Evolutionary conservation across 2,888 invertebrate species (phyloP), one percentile per base, ranked within the genome.

Genomic region (Drosophila atroscutellata): DNA sequence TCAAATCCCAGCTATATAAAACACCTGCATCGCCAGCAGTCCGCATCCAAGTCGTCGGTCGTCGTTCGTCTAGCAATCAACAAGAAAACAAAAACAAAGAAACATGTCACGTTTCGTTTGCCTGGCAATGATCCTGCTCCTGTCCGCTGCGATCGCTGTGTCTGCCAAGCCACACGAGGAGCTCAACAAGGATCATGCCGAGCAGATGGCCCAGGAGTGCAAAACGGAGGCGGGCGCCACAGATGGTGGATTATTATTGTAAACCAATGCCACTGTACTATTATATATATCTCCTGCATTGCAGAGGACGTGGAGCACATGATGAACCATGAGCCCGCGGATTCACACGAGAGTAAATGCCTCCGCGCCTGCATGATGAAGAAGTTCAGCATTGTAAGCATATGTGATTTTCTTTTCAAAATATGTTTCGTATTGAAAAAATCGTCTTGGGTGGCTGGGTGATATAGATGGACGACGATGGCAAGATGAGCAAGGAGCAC

Each of bases 321-420:
- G 78, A 59, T 91, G 20, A 84, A 86, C 28, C 83, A 91, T 55
- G 75, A 89, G 51, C 66, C 83, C 0, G 83, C 91, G 20, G 71
- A 64, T 6, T 82, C 83, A 8, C 79, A 65, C 7, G 91, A 91
- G 54, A 91, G 84, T 18, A 93, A 92, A 72, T 93, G 93, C 58
- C 72, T 93, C 61, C 89, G 85, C 4, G 89, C 92, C 49, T 93
- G 93, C 67, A 61, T 92, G 26, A 83, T 92, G 82, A 91, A 92
- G 71, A 91, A 92, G 75, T 80, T 91, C 11, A 82, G 88, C 11
- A 80, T 92, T 54, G 93, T 93, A 82, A 78, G 90, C 45, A 24
- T 15, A 45, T 24, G 20, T 15, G 45, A 45, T 45, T 24, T 13
- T 15, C 15, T 45, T 8, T 24, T 15, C 24, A 45, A 45, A 45